Conservation (phyloP, 2,113 vertebrate species). For the Peromyscus californicus region DNA sequence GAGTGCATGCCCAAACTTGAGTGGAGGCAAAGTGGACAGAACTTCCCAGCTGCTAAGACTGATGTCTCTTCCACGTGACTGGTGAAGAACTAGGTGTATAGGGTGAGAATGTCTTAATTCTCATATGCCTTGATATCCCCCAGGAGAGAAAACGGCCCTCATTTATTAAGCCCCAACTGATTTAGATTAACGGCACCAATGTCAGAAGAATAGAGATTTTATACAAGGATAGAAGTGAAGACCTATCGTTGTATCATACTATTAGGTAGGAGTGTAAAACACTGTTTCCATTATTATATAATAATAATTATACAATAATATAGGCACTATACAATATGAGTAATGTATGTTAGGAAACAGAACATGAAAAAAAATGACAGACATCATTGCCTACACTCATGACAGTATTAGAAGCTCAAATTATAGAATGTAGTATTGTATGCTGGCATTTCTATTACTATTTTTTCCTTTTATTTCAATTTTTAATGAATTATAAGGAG, state of each 20-base stretch:
- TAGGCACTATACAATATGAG: not conserved
- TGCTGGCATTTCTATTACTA: slow-evolving; percentile 15
- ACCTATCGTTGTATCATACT: not conserved
- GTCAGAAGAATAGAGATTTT: not conserved
- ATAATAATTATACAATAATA: not conserved
- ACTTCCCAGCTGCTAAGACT: not conserved
- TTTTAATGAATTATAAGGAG: slow-evolving; percentile 58
- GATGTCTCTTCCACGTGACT: not conserved
- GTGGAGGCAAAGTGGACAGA: not conserved
- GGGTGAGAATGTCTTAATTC: not conserved
- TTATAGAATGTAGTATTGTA: slow-evolving; percentile 39
- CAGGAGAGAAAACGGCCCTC: not conserved
- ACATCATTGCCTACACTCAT: slow-evolving; percentile 1
- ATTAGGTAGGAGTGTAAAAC: not conserved
- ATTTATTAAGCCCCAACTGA: not conserved
- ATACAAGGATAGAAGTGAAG: not conserved
- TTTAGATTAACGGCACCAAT: not conserved
- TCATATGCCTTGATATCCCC: not conserved
- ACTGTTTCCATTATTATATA: not conserved
- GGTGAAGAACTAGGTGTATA: not conserved
- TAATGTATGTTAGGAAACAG: not conserved
- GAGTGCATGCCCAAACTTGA: not conserved
- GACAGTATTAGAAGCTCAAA: not conserved
- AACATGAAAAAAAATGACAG: slow-evolving; percentile 37
- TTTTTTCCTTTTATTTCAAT: slow-evolving; percentile 50